A percentile compares a stretch with the other conserved stretches of the same genome.
Conservation (phyloP, 2,797 vertebrate species). For the Apogon talboti region DNA sequence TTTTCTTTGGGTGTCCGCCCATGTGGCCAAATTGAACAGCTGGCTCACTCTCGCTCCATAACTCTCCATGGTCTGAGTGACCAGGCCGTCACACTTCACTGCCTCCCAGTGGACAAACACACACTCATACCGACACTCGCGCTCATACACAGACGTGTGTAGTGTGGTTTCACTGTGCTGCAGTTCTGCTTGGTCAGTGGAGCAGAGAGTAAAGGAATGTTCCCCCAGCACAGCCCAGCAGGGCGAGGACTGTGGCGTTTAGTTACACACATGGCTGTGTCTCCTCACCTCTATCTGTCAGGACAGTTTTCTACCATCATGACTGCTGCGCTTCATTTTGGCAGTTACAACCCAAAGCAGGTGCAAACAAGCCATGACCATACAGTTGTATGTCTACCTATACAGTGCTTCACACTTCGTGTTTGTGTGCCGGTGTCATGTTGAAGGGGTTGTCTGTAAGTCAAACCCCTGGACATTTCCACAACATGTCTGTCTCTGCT, state of each 20-base stretch:
- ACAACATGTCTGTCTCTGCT: conserved; percentile 12
- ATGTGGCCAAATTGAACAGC: conserved; percentile 78
- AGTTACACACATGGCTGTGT: conserved; percentile 68
- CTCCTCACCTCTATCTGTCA: conserved; percentile 70
- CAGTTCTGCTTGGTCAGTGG: conserved; percentile 73
- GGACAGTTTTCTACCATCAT: conserved; percentile 34
- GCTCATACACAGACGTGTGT: conserved; percentile 23
- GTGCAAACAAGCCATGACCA: conserved; percentile 48
- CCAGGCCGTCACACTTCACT: conserved; percentile 71
- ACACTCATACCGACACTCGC: conserved; percentile 34
- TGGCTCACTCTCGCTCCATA: conserved; percentile 73
- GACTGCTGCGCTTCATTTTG: conserved; percentile 28
- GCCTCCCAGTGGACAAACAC: conserved; percentile 63
- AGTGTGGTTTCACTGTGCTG: conserved; percentile 51
- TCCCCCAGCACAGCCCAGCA: conserved; percentile 59
- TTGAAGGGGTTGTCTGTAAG: conserved; percentile 3
- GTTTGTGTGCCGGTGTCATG: conserved; percentile 27
- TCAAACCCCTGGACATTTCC: conserved; percentile 13
- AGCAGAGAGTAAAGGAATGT: conserved; percentile 75
- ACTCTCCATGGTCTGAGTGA: conserved; percentile 69
- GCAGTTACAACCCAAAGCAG: conserved; percentile 34
- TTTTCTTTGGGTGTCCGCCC: conserved; percentile 59
- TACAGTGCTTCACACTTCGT: neutral
- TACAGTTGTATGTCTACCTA: conserved; percentile 8
- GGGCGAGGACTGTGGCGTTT: conserved; percentile 62